Evolutionary conservation across 2,797 vertebrate species (phyloP), one percentile per base, ranked within the genome.

Genomic region (Enteromius thamalakanensis): DNA sequence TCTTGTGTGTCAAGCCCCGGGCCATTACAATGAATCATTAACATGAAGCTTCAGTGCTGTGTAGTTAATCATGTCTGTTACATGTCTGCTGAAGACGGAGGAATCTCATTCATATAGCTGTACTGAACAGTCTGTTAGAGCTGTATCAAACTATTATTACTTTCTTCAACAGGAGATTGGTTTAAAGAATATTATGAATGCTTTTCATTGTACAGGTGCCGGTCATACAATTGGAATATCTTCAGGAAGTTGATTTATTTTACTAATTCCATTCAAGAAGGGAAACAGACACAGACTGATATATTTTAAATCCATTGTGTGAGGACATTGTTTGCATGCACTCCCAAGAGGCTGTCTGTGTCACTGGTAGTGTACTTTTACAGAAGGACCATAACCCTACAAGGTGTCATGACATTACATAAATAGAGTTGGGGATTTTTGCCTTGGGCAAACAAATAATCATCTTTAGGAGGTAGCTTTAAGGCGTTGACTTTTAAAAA

Each of bases 21-120:
- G 62, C n/a, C 76, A 40, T 71, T 79, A 75, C 68, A 69, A 17
- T 34, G 76, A 83, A 78, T 80, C 64, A 67, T 82, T 84, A 75
- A 60, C 75, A 14, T 60, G 32, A 53, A 3, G 32, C 72, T 82
- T 79, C 32, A 49, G 49, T 53, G 37, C 6, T 3, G 26, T 69
- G 17, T 2, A 9, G 55, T 80, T 32, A 64, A 76, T 81, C 70
- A 69, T 68, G 26, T 78, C 55, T 37, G 4, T 53, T 60, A 70
- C 29, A 10, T 79, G 67, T 37, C 62, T 32, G 37, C 53, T 70
- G 23, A 4, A 71, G 10, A 19, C 40, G 32, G 32, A 49, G 32
- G 70, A 76, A 83, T 69, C 64, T 6, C 72, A 65, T 84, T 80
- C 55, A 84, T 23, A 65, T 45, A 45, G 9, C 21, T 26, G 9